Conservation (phyloP, 1,140 invertebrate genomes). For the Andrena cerasifolii region DNA sequence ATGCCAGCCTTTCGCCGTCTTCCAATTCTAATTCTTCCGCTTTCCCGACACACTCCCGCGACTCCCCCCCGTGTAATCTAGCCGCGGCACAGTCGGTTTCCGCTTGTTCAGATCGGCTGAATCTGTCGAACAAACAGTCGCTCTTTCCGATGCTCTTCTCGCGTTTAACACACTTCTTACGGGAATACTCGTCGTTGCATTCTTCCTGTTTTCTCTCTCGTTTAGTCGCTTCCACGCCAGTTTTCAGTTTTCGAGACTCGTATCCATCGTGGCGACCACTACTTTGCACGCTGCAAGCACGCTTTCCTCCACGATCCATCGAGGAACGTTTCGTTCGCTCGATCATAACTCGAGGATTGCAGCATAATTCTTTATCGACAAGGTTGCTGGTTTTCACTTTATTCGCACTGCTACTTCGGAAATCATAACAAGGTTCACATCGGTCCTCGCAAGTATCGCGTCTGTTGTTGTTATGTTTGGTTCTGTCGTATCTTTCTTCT, state of each 20-base stretch:
- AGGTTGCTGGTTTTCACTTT: neutral
- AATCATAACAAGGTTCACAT: conserved; percentile 6
- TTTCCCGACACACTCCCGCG: neutral
- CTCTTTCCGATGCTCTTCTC: neutral
- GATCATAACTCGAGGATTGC: too few species aligned
- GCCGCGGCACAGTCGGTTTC: neutral
- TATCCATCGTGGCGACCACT: neutral
- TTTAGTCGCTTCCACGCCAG: neutral
- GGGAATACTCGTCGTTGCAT: too few species aligned
- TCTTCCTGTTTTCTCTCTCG: neutral
- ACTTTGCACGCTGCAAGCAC: neutral
- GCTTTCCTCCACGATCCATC: neutral
- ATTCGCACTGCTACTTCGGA: neutral
- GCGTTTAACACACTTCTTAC: neutral
- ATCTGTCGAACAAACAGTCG: neutral
- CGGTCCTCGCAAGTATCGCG: neutral
- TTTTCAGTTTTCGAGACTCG: neutral
- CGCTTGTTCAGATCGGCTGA: too few species aligned
- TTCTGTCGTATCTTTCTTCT: neutral
- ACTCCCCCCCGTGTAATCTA: neutral
- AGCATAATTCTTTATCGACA: neutral
- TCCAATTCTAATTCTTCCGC: conserved; percentile 18
- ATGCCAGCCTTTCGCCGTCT: conserved; percentile 48
- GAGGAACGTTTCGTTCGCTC: neutral
- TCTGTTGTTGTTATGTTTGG: neutral